phyloP scores from a whole-genome alignment of 2,113 vertebrate genomes.

The Alectura lathami region DNA sequence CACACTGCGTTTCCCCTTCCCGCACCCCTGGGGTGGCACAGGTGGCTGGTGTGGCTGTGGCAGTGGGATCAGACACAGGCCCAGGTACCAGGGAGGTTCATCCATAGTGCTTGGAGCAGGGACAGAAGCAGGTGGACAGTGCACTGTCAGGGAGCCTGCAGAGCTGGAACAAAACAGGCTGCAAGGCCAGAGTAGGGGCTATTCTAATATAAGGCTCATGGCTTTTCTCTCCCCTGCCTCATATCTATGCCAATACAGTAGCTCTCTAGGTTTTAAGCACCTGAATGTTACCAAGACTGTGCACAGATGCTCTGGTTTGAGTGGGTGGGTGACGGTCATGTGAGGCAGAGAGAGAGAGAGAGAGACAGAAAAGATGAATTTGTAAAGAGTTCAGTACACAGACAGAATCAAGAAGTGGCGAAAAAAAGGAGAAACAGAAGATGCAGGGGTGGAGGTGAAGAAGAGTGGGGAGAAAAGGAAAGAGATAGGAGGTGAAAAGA shows the following conservation, averaged over 20 bases:
- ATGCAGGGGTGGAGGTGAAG: constrained; percentile 67
- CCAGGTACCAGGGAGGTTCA: not conserved
- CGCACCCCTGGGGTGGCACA: not conserved
- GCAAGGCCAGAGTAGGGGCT: not conserved
- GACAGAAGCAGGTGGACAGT: not conserved
- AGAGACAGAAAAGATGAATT: constrained; percentile 24
- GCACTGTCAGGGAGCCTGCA: not conserved
- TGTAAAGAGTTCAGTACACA: constrained; percentile 39
- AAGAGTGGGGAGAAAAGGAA: constrained; percentile 57
- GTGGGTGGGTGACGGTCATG: constrained; percentile 55
- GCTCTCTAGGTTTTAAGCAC: not conserved
- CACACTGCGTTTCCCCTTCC: not conserved
- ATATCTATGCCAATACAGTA: not conserved
- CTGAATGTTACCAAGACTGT: constrained; percentile 8
- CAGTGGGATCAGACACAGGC: not conserved
- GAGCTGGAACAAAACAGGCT: not conserved
- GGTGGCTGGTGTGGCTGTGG: not conserved
- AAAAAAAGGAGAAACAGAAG: constrained; percentile 68
- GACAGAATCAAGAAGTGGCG: constrained; percentile 35
- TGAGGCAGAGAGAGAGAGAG: constrained; percentile 24
- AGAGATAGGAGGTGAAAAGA: constrained; percentile 55
- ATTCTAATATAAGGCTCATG: not conserved
- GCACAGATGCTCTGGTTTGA: constrained; percentile 38
- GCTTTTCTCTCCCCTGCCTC: not conserved
- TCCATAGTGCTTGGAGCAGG: rapidly evolving